A percentile compares a stretch with the other conserved stretches of the same genome.
Conservation (phyloP, 2,113 vertebrate species). For the Chionodraco myersi region DNA sequence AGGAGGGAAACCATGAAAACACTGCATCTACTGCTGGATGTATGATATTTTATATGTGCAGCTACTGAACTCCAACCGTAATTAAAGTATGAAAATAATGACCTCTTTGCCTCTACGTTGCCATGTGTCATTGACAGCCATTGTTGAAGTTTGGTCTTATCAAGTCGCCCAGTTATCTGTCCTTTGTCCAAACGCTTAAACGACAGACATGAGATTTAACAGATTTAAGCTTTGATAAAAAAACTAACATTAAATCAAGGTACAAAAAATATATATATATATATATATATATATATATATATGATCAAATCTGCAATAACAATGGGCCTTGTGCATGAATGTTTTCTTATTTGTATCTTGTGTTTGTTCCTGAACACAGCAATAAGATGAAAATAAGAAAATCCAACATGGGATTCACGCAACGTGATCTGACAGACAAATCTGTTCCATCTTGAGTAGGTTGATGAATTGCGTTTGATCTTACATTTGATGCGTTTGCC, state of each 20-base stretch:
- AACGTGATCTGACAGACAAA: too few species aligned
- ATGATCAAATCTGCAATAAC: not conserved
- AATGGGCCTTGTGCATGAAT: not conserved
- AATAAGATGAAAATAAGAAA: too few species aligned
- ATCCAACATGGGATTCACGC: too few species aligned
- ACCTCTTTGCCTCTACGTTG: conserved; percentile 54
- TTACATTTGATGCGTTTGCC: too few species aligned
- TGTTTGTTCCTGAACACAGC: too few species aligned
- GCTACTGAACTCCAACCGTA: conserved; percentile 5
- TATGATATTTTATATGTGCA: not conserved
- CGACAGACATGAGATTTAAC: not conserved
- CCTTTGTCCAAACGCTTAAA: conserved; percentile 29
- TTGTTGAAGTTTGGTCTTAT: conserved; percentile 63
- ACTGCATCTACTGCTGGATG: not conserved
- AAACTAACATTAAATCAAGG: not conserved
- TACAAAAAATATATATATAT: too few species aligned
- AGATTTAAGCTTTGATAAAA: not conserved
- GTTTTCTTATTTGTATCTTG: too few species aligned
- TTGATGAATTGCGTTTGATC: too few species aligned
- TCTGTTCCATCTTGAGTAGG: too few species aligned
- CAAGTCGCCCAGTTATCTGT: conserved; percentile 58
- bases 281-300: too few species aligned
- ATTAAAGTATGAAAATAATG: not conserved
- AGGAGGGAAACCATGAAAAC: not conserved
- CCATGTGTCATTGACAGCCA: conserved; percentile 55